These are phyloP conservation scores for Dicranocentrus wangi DNA, from an alignment of 2,888 invertebrate species.

Conservation along the genomic window DNA sequence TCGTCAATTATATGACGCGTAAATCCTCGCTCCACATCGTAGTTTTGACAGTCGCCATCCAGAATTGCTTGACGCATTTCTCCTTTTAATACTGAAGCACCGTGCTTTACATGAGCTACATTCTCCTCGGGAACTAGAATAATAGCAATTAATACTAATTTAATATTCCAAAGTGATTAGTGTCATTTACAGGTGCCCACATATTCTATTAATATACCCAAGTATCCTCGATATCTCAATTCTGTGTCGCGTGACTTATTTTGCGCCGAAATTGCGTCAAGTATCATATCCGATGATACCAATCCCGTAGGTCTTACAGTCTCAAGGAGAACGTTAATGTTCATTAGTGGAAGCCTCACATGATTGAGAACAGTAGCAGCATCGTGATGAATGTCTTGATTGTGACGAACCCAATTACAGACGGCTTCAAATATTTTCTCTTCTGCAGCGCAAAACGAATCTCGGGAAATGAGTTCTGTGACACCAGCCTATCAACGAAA, in stretches of 20 bases:
- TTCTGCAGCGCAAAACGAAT: constrained; percentile 79
- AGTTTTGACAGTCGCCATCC: constrained; percentile 89
- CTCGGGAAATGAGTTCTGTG: constrained; percentile 86
- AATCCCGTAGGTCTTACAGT: constrained; percentile 91
- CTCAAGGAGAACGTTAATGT: constrained; percentile 88
- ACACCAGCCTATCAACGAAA: constrained; percentile 80
- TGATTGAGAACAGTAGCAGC: constrained; percentile 74
- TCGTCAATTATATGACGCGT: constrained; percentile 88
- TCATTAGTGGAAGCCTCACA: constrained; percentile 90
- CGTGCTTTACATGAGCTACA: constrained; percentile 86
- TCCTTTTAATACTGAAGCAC: constrained; percentile 90
- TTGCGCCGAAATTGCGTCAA: constrained; percentile 94
- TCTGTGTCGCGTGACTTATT: constrained; percentile 85
- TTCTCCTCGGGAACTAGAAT: constrained; percentile 88
- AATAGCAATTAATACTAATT: no score
- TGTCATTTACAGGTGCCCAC: no score
- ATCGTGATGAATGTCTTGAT: constrained; percentile 79
- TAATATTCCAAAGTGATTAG: no score
- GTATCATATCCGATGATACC: constrained; percentile 89
- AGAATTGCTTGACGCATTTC: constrained; percentile 88
- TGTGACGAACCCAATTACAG: constrained; percentile 81
- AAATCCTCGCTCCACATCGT: constrained; percentile 95
- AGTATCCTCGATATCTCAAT: constrained; percentile 87
- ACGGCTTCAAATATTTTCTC: constrained; percentile 86
- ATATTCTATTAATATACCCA: no score